Base-by-base conservation (phyloP, 1,140 invertebrate species). In the Popillia japonica region DNA sequence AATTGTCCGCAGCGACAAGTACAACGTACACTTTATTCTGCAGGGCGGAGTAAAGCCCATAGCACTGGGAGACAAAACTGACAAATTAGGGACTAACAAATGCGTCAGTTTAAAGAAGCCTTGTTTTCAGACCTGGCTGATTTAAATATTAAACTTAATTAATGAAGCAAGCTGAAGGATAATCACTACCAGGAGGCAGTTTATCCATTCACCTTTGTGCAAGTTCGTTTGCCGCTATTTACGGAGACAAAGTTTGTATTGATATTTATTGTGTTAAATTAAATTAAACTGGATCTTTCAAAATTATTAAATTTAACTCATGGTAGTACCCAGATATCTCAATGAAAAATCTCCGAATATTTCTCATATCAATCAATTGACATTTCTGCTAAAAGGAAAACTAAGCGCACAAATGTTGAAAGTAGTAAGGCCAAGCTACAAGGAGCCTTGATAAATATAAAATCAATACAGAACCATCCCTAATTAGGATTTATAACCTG, bases 121-220 rank as follows among this genome's bases (percentile, higher is more conserved):
- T 14, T 27, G 61, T 22, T 68, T 68, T 68, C 61, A 68, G 22
- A 34, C 61, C 22, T 14, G 27, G 61, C 61, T 68, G 61, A 68
- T 68, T 68, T 68, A 68, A 68, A 68, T 68, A 68, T 68, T 68
- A 68, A 68, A 68, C 61, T 68, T 68, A 68, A 68, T 68, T 68
- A 68, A 68, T 68, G 61, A 68, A 68, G 61, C 61, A 22, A 68
- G 27, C 61, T 68, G 61, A 68, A 68, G 61, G 61, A 68, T 68
- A 68, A 68, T 68, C 61, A 68, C 61, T 34, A n/a, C 61, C 61
- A 10, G 17, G 61, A 68, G 61, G 27, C 22, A 22, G 61, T 1
- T 22, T 68, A 68, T n/a, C 11, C 48, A 34, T 48, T 34, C 11
- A 22, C 61, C 61, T 68, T 68, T 68, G 61, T 68, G 61, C 61